Conservation (phyloP, 2,888 invertebrate genomes). For the Empis stercorea region DNA sequence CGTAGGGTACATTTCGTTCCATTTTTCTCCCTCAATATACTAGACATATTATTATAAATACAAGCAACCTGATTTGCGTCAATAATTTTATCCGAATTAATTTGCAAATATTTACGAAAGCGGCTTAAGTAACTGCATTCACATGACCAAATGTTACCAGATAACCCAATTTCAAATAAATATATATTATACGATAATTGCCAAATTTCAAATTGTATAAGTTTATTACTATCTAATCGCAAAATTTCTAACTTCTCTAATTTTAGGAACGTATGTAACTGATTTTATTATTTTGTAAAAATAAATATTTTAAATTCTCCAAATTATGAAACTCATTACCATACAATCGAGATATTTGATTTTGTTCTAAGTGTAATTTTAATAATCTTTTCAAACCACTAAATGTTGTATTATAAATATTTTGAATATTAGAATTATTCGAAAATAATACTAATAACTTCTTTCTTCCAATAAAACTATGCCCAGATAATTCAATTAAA, state of each 20-base stretch:
- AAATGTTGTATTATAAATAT: constrained; percentile 81
- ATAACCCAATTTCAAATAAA: constrained; percentile 71
- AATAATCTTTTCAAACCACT: constrained; percentile 69
- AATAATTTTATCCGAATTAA: constrained; percentile 65
- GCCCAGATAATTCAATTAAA: constrained; percentile 73
- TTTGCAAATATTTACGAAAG: constrained; percentile 66
- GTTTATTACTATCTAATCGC: constrained; percentile 70
- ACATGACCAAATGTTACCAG: constrained; percentile 82
- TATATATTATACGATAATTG: constrained; percentile 71
- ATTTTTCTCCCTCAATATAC: constrained; percentile 63
- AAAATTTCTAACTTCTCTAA: constrained; percentile 73
- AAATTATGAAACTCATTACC: constrained; percentile 74
- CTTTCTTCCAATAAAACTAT: constrained; percentile 84
- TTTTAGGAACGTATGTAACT: constrained; percentile 70
- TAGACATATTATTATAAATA: constrained; percentile 58
- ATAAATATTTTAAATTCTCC: constrained; percentile 71
- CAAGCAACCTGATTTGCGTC: constrained; percentile 68
- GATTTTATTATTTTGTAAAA: constrained; percentile 76
- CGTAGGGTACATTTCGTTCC: constrained; percentile 62
- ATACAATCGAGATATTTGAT: constrained; percentile 62
- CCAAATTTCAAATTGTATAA: constrained; percentile 75
- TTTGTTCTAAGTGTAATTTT: constrained; percentile 76
- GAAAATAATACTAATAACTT: constrained; percentile 77
- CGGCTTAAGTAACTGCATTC: constrained; percentile 73
- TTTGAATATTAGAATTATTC: constrained; percentile 75